phyloP scores from a whole-genome alignment of 2,797 vertebrate species.

The Gastrophryne carolinensis region DNA sequence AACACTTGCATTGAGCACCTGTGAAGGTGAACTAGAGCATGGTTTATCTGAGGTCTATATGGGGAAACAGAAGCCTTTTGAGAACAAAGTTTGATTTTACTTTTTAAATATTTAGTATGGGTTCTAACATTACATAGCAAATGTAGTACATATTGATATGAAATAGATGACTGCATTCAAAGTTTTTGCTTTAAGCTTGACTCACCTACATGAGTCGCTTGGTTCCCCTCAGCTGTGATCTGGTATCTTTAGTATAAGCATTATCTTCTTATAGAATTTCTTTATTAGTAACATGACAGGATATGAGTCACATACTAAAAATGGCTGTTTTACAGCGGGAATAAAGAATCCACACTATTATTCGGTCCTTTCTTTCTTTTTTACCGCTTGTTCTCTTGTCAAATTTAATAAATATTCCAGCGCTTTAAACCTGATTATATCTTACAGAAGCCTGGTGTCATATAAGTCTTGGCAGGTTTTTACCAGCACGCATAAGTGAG shows the following conservation, averaged over 20 bases:
- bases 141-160: too few species aligned
- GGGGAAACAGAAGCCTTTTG: too few species aligned
- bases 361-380: neutral
- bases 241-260: neutral
- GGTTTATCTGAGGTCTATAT: too few species aligned
- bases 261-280: too few species aligned
- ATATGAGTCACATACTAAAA: neutral
- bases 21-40: too few species aligned
- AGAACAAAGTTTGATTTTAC: too few species aligned
- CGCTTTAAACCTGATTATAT: slow-evolving; percentile 36
- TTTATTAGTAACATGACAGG: neutral
- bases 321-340: neutral
- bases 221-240: neutral
- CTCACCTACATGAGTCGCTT: neutral
- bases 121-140: too few species aligned
- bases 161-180: too few species aligned
- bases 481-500: slow-evolving; percentile 23
- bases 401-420: slow-evolving; percentile 34
- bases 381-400: slow-evolving; percentile 21
- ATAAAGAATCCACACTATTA: slow-evolving; percentile 5
- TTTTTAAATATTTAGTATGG: too few species aligned
- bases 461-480: slow-evolving; percentile 20
- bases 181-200: neutral
- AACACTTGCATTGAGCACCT: too few species aligned
- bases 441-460: slow-evolving; percentile 26